A percentile compares a stretch with the other conserved stretches of the same genome.
phyloP scores from a whole-genome alignment of 2,113 vertebrate species.

The Regulus satrapa region DNA sequence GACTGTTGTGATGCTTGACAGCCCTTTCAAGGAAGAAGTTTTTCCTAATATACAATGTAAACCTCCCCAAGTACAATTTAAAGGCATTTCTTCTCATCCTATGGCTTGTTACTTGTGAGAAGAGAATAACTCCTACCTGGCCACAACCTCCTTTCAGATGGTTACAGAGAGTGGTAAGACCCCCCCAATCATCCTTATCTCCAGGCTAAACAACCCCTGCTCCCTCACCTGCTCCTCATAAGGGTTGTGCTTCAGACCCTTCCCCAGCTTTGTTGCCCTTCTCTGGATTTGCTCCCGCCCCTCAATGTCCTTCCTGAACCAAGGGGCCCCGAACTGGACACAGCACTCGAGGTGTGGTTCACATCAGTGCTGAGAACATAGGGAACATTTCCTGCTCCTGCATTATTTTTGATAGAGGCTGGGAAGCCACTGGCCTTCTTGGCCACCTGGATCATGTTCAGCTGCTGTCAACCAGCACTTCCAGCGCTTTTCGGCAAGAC shows the following conservation, averaged over 20 bases:
- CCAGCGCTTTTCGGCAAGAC: not conserved
- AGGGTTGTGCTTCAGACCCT: not conserved
- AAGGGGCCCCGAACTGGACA: not conserved
- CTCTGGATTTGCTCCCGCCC: not conserved
- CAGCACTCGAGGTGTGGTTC: accelerated
- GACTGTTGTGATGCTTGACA: not conserved
- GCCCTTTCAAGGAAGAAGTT: not conserved
- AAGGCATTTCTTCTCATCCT: not conserved
- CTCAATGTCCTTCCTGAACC: not conserved
- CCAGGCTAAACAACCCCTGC: not conserved
- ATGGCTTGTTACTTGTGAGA: not conserved
- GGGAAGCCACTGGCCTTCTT: not conserved
- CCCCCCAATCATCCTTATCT: not conserved
- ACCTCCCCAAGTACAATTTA: not conserved
- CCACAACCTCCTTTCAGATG: not conserved
- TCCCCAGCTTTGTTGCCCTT: not conserved
- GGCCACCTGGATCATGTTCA: not conserved
- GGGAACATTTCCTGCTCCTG: not conserved
- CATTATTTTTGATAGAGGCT: not conserved
- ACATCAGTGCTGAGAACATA: accelerated
- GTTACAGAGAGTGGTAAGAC: not conserved
- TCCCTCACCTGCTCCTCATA: not conserved
- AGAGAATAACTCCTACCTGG: not conserved
- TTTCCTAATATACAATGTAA: not conserved
- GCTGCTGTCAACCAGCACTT: not conserved